A percentile compares a stretch with the other conserved stretches of the same genome.
Evolutionary conservation across 2,888 invertebrate species (phyloP).

Genomic region (Epinotia bilunana): DNA sequence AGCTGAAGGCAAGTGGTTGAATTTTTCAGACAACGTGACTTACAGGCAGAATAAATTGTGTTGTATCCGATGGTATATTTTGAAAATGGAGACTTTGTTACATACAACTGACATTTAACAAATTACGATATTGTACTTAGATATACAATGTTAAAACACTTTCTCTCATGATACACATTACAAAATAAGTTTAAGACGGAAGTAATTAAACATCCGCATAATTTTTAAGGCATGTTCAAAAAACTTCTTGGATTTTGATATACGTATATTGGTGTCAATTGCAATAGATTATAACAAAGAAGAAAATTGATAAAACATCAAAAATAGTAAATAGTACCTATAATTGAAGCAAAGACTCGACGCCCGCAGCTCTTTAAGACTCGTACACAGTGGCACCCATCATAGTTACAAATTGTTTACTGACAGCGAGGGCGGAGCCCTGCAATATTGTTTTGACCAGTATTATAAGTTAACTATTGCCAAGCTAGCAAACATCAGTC

Average conservation of each 20-base stretch:
- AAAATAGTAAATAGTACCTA: not conserved
- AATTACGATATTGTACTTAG: too few species aligned
- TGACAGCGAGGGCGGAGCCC: constrained; percentile 63
- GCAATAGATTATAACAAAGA: too few species aligned
- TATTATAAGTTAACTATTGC: constrained; percentile 60
- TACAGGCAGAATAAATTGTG: constrained; percentile 1
- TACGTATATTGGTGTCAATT: too few species aligned
- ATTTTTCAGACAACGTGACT: constrained; percentile 24
- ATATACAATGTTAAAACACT: too few species aligned
- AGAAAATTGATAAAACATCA: too few species aligned
- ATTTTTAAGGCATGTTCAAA: too few species aligned
- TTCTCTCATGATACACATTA: too few species aligned
- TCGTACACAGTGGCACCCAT: constrained; percentile 45
- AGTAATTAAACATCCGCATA: too few species aligned
- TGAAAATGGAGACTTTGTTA: not conserved
- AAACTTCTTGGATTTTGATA: too few species aligned
- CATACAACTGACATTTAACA: too few species aligned
- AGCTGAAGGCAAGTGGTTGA: not conserved
- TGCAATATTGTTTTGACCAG: constrained; percentile 62
- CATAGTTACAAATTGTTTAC: constrained; percentile 59
- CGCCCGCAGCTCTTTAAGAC: constrained; percentile 17
- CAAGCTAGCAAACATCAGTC: constrained; percentile 47
- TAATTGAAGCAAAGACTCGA: constrained; percentile 44
- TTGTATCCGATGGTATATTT: not conserved
- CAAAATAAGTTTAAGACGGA: too few species aligned